Conservation (phyloP, 2,797 vertebrate species). For the Siniperca obscura region DNA sequence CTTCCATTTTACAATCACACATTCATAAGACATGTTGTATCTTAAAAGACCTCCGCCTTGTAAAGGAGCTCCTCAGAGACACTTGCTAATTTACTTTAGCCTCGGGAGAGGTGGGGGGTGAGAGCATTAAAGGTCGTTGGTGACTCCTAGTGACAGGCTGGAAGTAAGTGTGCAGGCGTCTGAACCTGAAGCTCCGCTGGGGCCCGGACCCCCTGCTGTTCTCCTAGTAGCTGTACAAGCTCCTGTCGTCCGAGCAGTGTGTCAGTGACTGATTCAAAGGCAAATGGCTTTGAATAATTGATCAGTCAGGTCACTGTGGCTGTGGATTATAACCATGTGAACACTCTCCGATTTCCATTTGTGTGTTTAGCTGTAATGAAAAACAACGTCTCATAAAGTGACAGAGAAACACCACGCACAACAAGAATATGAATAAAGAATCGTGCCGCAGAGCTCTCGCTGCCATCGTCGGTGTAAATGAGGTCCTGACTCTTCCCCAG, state of each 20-base stretch:
- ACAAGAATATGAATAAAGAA: conserved; percentile 34
- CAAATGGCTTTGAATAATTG: conserved; percentile 84
- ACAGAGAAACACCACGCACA: conserved; percentile 21
- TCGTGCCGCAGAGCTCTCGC: not conserved
- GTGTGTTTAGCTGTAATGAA: conserved; percentile 38
- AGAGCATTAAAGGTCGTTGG: conserved; percentile 72
- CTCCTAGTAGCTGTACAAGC: conserved; percentile 68
- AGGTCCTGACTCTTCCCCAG: conserved; percentile 37
- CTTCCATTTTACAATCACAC: conserved; percentile 44
- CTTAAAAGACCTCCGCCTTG: conserved; percentile 68
- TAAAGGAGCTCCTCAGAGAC: conserved; percentile 69
- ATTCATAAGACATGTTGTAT: conserved; percentile 49
- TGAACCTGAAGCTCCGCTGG: conserved; percentile 74
- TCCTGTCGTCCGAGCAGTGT: conserved; percentile 60
- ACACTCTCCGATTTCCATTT: conserved; percentile 15
- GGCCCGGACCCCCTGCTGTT: conserved; percentile 71
- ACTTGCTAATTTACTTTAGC: conserved; percentile 76
- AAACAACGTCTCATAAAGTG: conserved; percentile 18
- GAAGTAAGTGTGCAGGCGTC: conserved; percentile 76
- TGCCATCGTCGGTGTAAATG: conserved; percentile 29
- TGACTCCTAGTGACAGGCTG: conserved; percentile 85
- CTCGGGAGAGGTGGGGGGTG: conserved; percentile 20
- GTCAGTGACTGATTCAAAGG: conserved; percentile 77
- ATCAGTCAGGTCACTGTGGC: conserved; percentile 54
- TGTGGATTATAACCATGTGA: conserved; percentile 50